Evolutionary conservation across 2,888 invertebrate genomes (phyloP), one percentile per base, ranked within the genome.

Genomic region (Brassicogethes aeneus): DNA sequence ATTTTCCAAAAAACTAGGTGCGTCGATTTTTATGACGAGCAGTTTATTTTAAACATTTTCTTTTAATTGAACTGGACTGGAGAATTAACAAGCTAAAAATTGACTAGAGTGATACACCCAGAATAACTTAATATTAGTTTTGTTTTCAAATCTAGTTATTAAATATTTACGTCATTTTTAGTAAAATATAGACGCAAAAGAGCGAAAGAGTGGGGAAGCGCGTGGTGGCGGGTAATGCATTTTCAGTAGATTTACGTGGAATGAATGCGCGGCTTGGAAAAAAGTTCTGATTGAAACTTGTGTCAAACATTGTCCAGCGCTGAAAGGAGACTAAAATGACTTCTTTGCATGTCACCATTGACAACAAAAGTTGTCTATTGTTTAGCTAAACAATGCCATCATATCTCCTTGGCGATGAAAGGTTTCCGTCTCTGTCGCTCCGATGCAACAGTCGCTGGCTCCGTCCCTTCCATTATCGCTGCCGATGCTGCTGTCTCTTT

Each of bases 381-480:
- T 64, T 62, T 64, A 62, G 61, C 61, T 62, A 61, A 64, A 64
- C 63, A 64, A 64, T 62, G 54, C 62, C 63, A 61, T 63, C 63
- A 62, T 63, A 63, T 63, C 62, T 63, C 60, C 61, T 61, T 62
- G 62, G 60, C 59, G 62, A 62, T 63, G 63, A 63, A 63, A 55
- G 48, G 54, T 46, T 46, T 47, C 44, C 46, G 39, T 45, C 51
- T 47, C 41, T 46, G 49, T 50, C 48, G 23, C 5, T 7, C 23
- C 23, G 23, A 5, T 5, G 5, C 5, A 7, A 7, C 23, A 10
- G 23, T 23, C 23, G 5, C 5, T 39, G 37, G 49, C 50, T 48
- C 53, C 46, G 43, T 55, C 54, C 56, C 56, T 53, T 50, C 61
- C 61, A 61, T 61, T 60, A 61, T 60, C 60, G 51, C 53, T 54